Base-by-base conservation (phyloP, 2,113 vertebrate species). In the Anthoscopus minutus region DNA sequence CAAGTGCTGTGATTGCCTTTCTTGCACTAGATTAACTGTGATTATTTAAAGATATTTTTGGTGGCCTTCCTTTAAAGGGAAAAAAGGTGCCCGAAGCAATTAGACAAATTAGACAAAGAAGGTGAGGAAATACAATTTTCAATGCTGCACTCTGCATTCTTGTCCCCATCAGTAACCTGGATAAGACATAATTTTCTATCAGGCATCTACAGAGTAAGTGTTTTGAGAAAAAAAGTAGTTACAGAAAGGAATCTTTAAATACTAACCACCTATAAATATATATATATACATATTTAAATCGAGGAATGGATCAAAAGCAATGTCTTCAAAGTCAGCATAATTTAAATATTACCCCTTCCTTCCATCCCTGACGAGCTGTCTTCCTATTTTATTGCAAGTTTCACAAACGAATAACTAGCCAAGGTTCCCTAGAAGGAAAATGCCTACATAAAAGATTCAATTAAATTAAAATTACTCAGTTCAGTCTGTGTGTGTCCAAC, bases 401-500 rank as follows among this genome's bases (percentile, higher is more conserved):
- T 94, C 91, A 92, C 91, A 94, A 96, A 89, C 77, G 61, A 95
- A 65, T 89, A 94, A 94, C 84, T 89, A 90, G 78, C 83, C 92
- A 88, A 94, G 67, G 88, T 81, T 96, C 86, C 93, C 93, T 92
- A 90, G 90, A 92, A 96, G 88, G 91, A 93, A 96, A 93, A 90
- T 74, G 90, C 89, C 88, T 86, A 90, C 92, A 91, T 94, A 93
- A 97, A 95, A 95, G 89, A 95, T 86, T 92, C 91, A 96, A 95
- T 90, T 93, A 92, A 94, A 91, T 76, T 89, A 85, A 93, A 94
- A 96, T 94, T 86, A 88, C 90, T 93, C 87, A 65, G 61, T 93
- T 92, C 91, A 71, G 81, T 38, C 89, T 89, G 12, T 83, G 83
- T 83, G 82, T 88, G 88, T 87, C 85, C 88, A 89, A 95, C 1